Percentiles rank a stretch among this genome's conserved stretches.
Conservation (phyloP, 2,888 invertebrate species). For the Hylaea fasciaria region DNA sequence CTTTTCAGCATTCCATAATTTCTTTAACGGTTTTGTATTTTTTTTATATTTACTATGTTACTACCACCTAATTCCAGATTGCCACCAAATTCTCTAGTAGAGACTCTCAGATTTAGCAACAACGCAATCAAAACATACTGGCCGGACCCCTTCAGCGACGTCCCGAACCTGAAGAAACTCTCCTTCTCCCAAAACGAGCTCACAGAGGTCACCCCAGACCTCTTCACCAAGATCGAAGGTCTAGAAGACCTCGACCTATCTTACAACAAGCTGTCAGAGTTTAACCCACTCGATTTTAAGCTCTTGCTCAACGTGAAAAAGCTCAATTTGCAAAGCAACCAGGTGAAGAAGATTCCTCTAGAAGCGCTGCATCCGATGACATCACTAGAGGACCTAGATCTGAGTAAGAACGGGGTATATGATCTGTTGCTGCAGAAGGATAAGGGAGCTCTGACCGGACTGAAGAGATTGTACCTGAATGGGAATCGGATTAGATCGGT, state of each 20-base stretch:
- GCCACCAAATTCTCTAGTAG: constrained; percentile 73
- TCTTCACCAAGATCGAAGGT: constrained; percentile 71
- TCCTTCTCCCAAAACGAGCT: constrained; percentile 82
- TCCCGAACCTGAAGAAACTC: constrained; percentile 69
- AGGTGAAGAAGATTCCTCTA: constrained; percentile 69
- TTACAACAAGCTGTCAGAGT: constrained; percentile 73
- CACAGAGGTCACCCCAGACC: constrained; percentile 71
- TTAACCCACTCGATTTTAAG: constrained; percentile 73
- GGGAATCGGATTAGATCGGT: constrained; percentile 77
- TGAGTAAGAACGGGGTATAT: constrained; percentile 78
- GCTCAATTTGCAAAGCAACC: constrained; percentile 79
- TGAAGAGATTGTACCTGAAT: constrained; percentile 77
- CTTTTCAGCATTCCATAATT: no score
- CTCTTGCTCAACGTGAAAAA: constrained; percentile 63
- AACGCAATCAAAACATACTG: constrained; percentile 77
- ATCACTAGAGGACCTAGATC: constrained; percentile 73
- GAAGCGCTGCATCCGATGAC: constrained; percentile 69
- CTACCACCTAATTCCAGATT: constrained; percentile 69
- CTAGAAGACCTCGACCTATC: constrained; percentile 83
- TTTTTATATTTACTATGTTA: no score
- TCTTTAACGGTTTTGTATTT: no score
- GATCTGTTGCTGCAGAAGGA: constrained; percentile 66
- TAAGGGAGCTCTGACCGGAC: constrained; percentile 55
- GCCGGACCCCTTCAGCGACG: constrained; percentile 76
- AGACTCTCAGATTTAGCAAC: constrained; percentile 70